Percentiles rank a stretch among this genome's conserved stretches.
phyloP scores from a whole-genome alignment of 1,140 invertebrate species.

The Saccostrea glomerata region DNA sequence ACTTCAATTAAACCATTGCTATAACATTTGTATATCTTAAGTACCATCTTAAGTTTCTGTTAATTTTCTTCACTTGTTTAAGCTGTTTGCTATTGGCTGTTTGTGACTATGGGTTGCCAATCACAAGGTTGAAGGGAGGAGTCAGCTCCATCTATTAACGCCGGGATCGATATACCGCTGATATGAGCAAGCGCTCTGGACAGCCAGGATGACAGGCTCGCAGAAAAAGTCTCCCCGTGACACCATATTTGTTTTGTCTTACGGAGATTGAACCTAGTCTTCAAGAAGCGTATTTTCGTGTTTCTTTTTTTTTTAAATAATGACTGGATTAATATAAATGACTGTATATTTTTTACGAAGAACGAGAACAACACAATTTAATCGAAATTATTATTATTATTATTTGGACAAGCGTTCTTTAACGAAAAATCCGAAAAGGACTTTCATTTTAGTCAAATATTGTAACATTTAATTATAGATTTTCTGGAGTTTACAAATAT shows the following conservation, averaged over 20 bases:
- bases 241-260: not conserved
- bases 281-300: not conserved
- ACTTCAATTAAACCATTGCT: slow-evolving; percentile 36
- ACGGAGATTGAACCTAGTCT: not conserved
- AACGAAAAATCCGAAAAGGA: too few species aligned
- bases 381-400: too few species aligned
- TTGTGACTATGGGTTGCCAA: not conserved
- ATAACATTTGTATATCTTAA: slow-evolving; percentile 39
- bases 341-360: too few species aligned
- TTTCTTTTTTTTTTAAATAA: too few species aligned
- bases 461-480: too few species aligned
- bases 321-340: too few species aligned
- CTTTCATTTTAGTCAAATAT: too few species aligned
- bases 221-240: slow-evolving; percentile 21
- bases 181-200: not conserved
- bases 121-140: slow-evolving; percentile 18
- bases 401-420: too few species aligned
- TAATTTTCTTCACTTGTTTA: slow-evolving; percentile 37
- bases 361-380: too few species aligned
- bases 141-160: not conserved
- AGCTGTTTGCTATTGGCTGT: slow-evolving; percentile 30
- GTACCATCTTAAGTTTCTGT: slow-evolving; percentile 36
- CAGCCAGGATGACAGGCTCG: slow-evolving; percentile 14
- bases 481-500: too few species aligned
- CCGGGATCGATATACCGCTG: slow-evolving; percentile 24